Percentiles rank a stretch among this genome's conserved stretches.
phyloP scores from a whole-genome alignment of 2,888 invertebrate species.

The Xylota segnis region DNA sequence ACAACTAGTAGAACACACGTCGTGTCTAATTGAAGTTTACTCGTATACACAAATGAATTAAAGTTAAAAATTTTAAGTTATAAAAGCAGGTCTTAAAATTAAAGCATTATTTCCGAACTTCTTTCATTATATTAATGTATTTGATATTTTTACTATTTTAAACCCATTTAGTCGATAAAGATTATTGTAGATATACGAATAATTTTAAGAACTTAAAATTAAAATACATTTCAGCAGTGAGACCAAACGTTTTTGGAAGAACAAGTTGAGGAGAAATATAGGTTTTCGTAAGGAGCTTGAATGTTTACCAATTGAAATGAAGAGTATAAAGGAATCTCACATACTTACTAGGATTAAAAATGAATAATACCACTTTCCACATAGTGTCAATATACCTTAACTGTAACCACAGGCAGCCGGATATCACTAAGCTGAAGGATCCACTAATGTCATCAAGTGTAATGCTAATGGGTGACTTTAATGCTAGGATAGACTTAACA shows the following conservation, averaged over 20 bases:
- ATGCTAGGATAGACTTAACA: constrained; percentile 3
- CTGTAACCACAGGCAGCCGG: neutral
- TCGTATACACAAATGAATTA: too few species aligned
- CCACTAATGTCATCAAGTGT: neutral
- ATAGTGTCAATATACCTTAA: constrained; percentile 18
- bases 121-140: too few species aligned
- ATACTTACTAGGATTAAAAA: constrained; percentile 21
- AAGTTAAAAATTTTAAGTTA: too few species aligned
- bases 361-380: neutral
- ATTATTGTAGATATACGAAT: too few species aligned
- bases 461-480: constrained; percentile 8
- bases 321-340: neutral
- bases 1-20: too few species aligned
- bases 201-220: neutral
- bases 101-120: too few species aligned
- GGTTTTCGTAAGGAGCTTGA: constrained; percentile 10
- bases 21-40: too few species aligned
- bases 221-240: constrained; percentile 8
- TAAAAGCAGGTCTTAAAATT: too few species aligned
- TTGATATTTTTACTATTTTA: too few species aligned
- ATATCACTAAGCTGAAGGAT: neutral
- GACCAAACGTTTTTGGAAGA: constrained; percentile 13
- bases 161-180: too few species aligned
- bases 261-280: constrained; percentile 11
- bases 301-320: neutral